phyloP scores from a whole-genome alignment of 2,888 invertebrate genomes.

The Geophilus truncorum region DNA sequence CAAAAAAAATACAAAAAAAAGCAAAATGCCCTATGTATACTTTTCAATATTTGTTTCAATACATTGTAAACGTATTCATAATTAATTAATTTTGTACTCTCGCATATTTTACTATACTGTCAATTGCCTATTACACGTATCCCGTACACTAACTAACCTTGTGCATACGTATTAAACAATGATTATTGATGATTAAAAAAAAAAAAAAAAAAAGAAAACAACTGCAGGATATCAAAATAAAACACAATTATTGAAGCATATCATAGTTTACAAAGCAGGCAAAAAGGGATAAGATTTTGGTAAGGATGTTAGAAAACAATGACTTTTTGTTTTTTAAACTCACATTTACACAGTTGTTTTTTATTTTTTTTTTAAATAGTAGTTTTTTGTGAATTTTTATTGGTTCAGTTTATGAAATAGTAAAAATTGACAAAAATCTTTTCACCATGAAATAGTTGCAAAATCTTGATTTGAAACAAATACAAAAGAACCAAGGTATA shows the following conservation, averaged over 20 bases:
- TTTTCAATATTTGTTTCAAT: slow-evolving; percentile 8
- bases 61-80: background rate
- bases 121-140: slow-evolving; percentile 14
- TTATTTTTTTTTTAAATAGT: background rate
- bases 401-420: too few relatives aligned
- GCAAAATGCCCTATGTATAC: background rate
- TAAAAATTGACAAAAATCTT: too few relatives aligned
- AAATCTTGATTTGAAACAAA: too few relatives aligned
- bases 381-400: too few relatives aligned
- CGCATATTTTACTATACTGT: slow-evolving; percentile 22
- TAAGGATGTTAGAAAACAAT: background rate
- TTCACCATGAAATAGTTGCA: too few relatives aligned
- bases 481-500: background rate
- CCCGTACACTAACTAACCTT: slow-evolving; percentile 22
- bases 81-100: slow-evolving; percentile 22
- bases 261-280: background rate
- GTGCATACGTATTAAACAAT: slow-evolving; percentile 3
- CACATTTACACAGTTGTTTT: background rate
- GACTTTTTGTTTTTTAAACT: background rate
- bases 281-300: background rate
- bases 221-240: slow-evolving; percentile 24
- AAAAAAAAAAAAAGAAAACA: background rate
- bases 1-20: background rate
- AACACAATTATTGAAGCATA: background rate
- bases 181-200: too few relatives aligned